These are phyloP conservation scores for Yponomeuta malinellus DNA, from an alignment of 2,888 invertebrate genomes.

Conservation along the genomic window DNA sequence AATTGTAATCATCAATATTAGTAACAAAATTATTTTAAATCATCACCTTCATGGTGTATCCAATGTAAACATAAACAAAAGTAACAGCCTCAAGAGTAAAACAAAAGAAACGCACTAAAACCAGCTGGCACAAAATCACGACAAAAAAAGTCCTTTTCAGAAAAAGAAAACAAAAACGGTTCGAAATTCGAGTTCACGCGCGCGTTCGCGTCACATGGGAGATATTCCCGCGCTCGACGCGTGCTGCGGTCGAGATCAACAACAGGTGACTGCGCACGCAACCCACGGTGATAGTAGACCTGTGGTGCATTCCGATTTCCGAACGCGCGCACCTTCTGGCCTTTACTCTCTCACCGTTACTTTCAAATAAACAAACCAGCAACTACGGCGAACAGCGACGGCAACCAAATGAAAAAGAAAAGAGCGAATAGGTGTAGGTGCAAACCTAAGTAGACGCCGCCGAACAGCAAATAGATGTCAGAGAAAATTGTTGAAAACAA, in stretches of 20 bases:
- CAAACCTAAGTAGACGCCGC: slow-evolving; percentile 15
- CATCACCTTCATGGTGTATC: background rate
- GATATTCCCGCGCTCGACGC: slow-evolving; percentile 26
- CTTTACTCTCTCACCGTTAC: background rate
- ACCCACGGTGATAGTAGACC: slow-evolving; percentile 18
- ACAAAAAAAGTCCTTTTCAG: background rate
- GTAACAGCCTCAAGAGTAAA: slow-evolving; percentile 7
- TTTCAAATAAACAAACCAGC: background rate
- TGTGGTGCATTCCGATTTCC: slow-evolving; percentile 14
- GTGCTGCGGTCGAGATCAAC: slow-evolving; percentile 35
- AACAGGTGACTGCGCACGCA: slow-evolving; percentile 57
- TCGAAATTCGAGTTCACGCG: slow-evolving; percentile 4
- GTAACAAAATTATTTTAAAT: background rate
- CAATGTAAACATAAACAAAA: background rate
- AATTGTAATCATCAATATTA: no score
- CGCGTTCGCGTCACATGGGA: slow-evolving; percentile 2
- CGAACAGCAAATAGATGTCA: slow-evolving; percentile 48
- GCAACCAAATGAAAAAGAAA: no score
- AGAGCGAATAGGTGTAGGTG: no score
- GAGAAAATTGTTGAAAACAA: slow-evolving; percentile 60
- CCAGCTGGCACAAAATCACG: slow-evolving; percentile 1
- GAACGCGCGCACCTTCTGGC: slow-evolving; percentile 4
- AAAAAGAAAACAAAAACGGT: slow-evolving; percentile 22
- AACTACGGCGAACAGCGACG: background rate
- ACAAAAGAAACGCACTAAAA: background rate